Evolutionary conservation across 2,888 invertebrate genomes (phyloP).

Genomic region (Ligdia adustata): DNA sequence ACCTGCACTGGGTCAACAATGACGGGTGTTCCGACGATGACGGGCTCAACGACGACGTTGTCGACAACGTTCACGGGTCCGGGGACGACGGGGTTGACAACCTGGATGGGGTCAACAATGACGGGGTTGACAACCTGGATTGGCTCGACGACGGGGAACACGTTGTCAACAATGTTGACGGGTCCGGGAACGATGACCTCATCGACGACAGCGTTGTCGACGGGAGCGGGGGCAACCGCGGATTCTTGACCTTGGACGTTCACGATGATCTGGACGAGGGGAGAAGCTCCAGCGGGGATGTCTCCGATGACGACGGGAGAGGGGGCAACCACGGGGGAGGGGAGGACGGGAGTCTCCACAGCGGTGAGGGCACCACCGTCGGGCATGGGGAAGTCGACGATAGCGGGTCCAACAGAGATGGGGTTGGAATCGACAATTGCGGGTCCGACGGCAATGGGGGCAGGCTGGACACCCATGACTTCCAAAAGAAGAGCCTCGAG

Average conservation of each 20-base stretch:
- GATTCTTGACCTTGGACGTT: too few relatives aligned
- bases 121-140: neutral
- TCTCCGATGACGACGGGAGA: constrained; percentile 34
- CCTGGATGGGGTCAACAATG: constrained; percentile 28
- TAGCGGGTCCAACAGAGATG: constrained; percentile 42
- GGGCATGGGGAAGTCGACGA: constrained; percentile 38
- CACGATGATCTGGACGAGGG: too few relatives aligned
- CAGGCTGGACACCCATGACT: constrained; percentile 29
- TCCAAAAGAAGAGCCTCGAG: constrained; percentile 35
- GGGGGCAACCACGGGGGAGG: constrained; percentile 32
- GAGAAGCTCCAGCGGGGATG: too few relatives aligned
- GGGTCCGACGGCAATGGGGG: constrained; percentile 35
- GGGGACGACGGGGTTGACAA: constrained; percentile 22
- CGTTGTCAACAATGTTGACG: too few relatives aligned
- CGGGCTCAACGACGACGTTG: constrained; percentile 21
- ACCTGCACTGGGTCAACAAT: constrained; percentile 38
- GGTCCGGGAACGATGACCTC: constrained; percentile 19
- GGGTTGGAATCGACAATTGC: constrained; percentile 31
- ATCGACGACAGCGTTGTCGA: constrained; percentile 31
- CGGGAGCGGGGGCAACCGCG: constrained; percentile 31
- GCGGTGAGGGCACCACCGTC: constrained; percentile 29
- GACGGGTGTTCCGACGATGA: constrained; percentile 26
- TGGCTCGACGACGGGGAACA: constrained; percentile 27
- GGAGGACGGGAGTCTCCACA: constrained; percentile 8
- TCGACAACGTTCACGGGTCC: constrained; percentile 24